Percentiles rank a stretch among this genome's conserved stretches.
phyloP scores from a whole-genome alignment of 2,888 invertebrate species.

The Thereva unica region DNA sequence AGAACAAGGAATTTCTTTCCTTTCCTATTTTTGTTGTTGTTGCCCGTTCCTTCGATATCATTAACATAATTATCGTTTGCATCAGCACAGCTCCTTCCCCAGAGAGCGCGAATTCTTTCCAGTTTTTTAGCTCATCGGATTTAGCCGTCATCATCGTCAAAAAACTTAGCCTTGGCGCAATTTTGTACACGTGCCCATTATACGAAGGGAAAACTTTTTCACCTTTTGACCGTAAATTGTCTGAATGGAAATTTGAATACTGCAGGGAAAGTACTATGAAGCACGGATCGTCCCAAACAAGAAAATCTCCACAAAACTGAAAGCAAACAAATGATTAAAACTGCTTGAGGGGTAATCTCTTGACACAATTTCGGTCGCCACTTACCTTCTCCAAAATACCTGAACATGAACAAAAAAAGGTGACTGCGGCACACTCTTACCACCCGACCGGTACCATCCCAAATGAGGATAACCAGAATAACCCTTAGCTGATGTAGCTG shows the following conservation, averaged over 20 bases:
- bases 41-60: conserved; percentile 1
- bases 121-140: not conserved
- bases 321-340: conserved; percentile 22
- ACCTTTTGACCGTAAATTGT: conserved; percentile 24
- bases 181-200: conserved; percentile 22
- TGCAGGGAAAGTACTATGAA: conserved; percentile 17
- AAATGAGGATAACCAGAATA: conserved; percentile 35
- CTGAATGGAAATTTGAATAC: not conserved
- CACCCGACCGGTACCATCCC: conserved; percentile 28
- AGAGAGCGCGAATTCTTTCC: not conserved
- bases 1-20: too few species aligned
- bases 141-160: not conserved
- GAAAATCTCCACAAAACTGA: not conserved
- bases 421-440: conserved; percentile 15
- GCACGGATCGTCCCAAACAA: conserved; percentile 7
- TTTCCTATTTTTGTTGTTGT: too few species aligned
- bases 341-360: conserved; percentile 1
- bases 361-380: conserved; percentile 1
- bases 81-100: conserved; percentile 14
- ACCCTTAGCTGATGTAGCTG: conserved; percentile 33
- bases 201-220: conserved; percentile 17
- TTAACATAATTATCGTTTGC: conserved; percentile 34
- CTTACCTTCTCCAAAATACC: not conserved
- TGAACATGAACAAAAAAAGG: conserved; percentile 7
- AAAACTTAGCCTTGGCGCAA: conserved; percentile 6